A percentile compares a stretch with the other conserved stretches of the same genome.
Conservation (phyloP, 2,888 invertebrate genomes). For the Leptinotarsa tumamoca region DNA sequence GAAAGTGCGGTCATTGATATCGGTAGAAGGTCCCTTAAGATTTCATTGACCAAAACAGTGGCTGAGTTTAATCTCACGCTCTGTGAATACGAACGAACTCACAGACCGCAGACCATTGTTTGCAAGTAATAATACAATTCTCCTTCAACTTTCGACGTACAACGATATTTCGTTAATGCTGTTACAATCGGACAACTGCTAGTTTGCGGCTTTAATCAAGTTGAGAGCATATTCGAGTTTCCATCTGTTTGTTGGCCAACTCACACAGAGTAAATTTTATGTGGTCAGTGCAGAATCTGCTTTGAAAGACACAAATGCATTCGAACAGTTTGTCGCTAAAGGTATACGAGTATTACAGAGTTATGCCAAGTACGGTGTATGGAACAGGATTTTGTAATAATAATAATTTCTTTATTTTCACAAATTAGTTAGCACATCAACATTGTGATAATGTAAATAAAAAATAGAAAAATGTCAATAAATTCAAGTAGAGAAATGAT, state of each 20-base stretch:
- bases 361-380: no score
- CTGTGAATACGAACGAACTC: constrained; percentile 56
- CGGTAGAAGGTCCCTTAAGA: constrained; percentile 52
- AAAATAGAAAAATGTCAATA: no score
- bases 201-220: constrained; percentile 41
- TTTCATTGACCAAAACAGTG: constrained; percentile 51
- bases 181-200: constrained; percentile 41
- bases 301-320: neutral
- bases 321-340: neutral
- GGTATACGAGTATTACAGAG: neutral
- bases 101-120: constrained; percentile 56
- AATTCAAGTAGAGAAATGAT: no score
- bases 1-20: constrained; percentile 45
- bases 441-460: no score
- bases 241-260: constrained; percentile 16
- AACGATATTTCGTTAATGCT: constrained; percentile 41
- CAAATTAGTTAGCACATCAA: no score
- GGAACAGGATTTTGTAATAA: no score
- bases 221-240: constrained; percentile 36
- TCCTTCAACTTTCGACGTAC: constrained; percentile 46
- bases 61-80: constrained; percentile 58
- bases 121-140: constrained; percentile 56
- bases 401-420: no score
- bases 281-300: constrained; percentile 5
- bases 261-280: constrained; percentile 5